phyloP scores from a whole-genome alignment of 2,113 vertebrate genomes.

The Hemiscyllium ocellatum region DNA sequence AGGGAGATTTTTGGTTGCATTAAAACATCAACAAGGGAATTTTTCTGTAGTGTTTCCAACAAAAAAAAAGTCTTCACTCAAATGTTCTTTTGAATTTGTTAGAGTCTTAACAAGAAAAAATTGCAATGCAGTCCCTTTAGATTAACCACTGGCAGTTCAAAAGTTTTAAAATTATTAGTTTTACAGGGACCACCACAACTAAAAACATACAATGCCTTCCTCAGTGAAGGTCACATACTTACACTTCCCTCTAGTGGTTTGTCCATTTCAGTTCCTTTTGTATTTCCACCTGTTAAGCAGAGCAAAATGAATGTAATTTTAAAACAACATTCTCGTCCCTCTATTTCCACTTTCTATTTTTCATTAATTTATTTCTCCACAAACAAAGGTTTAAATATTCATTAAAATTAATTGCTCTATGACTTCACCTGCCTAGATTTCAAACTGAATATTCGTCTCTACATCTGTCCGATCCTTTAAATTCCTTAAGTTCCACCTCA shows the following conservation, averaged over 20 bases:
- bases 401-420: not conserved
- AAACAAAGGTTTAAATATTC: not conserved
- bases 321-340: not conserved
- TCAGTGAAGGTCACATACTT: not conserved
- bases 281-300: not conserved
- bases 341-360: not conserved
- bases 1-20: not conserved
- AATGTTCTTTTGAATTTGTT: not conserved
- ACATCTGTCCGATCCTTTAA: not conserved
- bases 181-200: not conserved
- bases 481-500: not conserved
- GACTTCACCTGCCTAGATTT: not conserved
- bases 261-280: not conserved
- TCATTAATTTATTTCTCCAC: not conserved
- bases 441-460: not conserved
- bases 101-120: not conserved
- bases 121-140: not conserved
- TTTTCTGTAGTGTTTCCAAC: not conserved
- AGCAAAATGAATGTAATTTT: not conserved
- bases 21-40: too few species aligned
- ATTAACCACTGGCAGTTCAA: not conserved
- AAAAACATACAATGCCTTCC: not conserved
- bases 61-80: not conserved
- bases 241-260: not conserved
- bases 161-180: not conserved